These are phyloP conservation scores for Sebastes oblongus DNA, from an alignment of 2,797 vertebrate genomes.

Conservation along the genomic window DNA sequence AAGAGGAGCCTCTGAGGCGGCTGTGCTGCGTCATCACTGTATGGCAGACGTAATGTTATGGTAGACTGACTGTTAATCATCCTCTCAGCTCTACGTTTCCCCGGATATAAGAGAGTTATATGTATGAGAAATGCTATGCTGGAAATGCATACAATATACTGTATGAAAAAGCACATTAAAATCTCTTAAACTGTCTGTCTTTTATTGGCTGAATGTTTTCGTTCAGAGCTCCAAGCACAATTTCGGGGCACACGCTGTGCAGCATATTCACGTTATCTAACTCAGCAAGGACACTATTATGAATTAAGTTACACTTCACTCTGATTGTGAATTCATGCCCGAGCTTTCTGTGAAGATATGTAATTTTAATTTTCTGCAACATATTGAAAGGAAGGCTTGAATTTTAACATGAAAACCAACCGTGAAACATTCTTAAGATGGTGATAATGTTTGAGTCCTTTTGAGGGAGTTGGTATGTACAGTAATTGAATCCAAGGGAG, in stretches of 20 bases:
- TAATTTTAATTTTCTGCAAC: constrained; percentile 66
- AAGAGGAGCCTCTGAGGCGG: constrained; percentile 48
- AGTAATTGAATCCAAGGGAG: constrained; percentile 28
- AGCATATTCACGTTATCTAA: constrained; percentile 54
- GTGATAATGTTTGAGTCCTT: constrained; percentile 28
- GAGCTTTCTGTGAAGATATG: constrained; percentile 63
- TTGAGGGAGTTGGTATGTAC: constrained; percentile 30
- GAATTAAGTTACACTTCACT: constrained; percentile 58
- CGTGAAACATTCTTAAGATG: constrained; percentile 47
- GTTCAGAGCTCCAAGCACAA: constrained; percentile 42
- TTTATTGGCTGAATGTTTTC: constrained; percentile 62
- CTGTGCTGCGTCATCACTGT: constrained; percentile 47
- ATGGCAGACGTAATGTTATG: constrained; percentile 66
- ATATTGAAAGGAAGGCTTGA: constrained; percentile 43
- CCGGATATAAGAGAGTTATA: constrained; percentile 78
- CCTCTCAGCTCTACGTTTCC: constrained; percentile 72
- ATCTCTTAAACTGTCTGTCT: constrained; percentile 78
- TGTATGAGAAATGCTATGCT: constrained; percentile 83
- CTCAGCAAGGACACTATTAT: constrained; percentile 41
- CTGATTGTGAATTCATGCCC: constrained; percentile 58
- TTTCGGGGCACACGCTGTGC: constrained; percentile 34
- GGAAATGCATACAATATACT: constrained; percentile 84
- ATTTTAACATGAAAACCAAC: constrained; percentile 59
- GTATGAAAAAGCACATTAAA: constrained; percentile 85
- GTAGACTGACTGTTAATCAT: constrained; percentile 81